These are phyloP conservation scores for Hydrozoanthus tunicans DNA, from an alignment of 64 coral and sea anemone genomes.

Conservation along the genomic window DNA sequence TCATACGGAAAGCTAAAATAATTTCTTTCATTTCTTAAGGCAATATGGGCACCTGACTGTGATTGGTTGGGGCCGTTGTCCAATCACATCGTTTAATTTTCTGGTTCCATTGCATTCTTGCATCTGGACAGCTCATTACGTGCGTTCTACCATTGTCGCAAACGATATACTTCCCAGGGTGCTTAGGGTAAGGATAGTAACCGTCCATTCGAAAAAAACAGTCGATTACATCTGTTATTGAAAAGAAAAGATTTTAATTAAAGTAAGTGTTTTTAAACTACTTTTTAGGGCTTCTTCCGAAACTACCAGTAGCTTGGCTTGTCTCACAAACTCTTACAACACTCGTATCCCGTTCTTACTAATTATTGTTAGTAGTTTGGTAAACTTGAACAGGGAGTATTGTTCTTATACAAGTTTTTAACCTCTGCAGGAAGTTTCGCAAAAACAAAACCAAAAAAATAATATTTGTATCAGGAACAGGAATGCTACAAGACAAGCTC, in stretches of 20 bases:
- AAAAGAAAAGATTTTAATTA: not conserved
- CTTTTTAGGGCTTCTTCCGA: too few relatives aligned
- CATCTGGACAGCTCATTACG: constrained; percentile 34
- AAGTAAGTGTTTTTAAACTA: not conserved
- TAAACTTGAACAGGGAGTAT: too few relatives aligned
- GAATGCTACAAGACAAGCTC: too few relatives aligned
- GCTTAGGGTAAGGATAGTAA: constrained; percentile 3
- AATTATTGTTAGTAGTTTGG: too few relatives aligned
- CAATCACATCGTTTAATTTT: constrained; percentile 23
- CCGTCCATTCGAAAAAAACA: constrained; percentile 16
- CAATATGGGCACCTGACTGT: not conserved
- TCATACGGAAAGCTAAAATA: not conserved
- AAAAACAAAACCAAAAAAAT: too few relatives aligned
- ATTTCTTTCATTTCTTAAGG: not conserved
- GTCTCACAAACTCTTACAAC: too few relatives aligned
- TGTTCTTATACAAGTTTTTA: too few relatives aligned
- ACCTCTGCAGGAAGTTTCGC: too few relatives aligned
- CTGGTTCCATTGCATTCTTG: constrained; percentile 35
- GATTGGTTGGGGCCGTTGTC: not conserved
- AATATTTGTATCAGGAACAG: too few relatives aligned
- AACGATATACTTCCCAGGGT: constrained; percentile 27
- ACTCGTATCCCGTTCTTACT: too few relatives aligned
- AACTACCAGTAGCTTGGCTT: too few relatives aligned
- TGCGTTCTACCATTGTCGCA: constrained; percentile 53
- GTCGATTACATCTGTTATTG: constrained; percentile 8